phyloP scores from a whole-genome alignment of 2,113 vertebrate genomes.

The Gulo gulo region DNA sequence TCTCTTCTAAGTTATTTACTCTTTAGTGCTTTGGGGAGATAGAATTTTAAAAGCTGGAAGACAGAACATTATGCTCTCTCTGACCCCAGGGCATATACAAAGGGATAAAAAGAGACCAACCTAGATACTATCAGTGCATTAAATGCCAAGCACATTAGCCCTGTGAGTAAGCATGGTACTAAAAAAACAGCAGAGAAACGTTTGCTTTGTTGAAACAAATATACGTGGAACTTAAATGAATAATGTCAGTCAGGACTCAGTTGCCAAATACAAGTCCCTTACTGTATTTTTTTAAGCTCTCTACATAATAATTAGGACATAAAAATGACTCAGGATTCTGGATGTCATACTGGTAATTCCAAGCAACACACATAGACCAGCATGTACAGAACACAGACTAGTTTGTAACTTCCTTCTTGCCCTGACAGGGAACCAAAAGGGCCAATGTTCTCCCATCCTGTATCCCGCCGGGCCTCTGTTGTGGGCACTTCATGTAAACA shows the following conservation, averaged over 20 bases:
- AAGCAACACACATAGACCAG: background rate
- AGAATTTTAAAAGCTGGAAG: background rate
- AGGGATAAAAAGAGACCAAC: background rate
- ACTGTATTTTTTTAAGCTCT: background rate
- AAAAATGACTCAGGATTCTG: background rate
- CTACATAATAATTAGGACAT: background rate
- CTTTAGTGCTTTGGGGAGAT: background rate
- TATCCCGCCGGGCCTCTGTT: background rate
- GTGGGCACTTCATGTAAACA: background rate
- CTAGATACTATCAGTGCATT: background rate
- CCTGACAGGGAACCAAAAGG: background rate
- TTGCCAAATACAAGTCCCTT: background rate
- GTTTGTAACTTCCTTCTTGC: background rate
- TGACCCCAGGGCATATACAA: background rate
- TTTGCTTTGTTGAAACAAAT: constrained; percentile 43
- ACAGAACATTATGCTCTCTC: background rate
- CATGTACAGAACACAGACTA: background rate
- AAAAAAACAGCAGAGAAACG: background rate
- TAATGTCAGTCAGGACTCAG: background rate
- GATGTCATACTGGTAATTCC: background rate
- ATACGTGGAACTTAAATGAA: background rate
- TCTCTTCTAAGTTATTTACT: background rate
- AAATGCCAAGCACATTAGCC: background rate
- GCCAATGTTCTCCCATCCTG: background rate
- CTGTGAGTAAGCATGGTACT: background rate